Conservation (phyloP, 2,797 vertebrate species). For the Stomatorhinus walkeri region DNA sequence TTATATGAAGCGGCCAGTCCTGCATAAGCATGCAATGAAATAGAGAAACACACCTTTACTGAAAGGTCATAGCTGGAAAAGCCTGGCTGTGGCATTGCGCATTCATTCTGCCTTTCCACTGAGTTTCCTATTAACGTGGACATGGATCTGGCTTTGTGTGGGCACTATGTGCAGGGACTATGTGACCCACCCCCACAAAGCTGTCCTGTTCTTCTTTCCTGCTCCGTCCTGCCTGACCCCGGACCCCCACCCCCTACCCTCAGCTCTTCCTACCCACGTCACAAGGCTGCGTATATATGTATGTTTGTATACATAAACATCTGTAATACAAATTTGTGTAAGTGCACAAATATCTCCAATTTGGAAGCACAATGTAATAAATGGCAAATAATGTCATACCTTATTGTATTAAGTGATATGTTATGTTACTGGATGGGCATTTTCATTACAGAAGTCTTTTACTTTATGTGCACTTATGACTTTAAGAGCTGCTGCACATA, state of each 20-base stretch:
- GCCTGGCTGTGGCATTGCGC: background rate
- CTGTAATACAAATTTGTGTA: background rate
- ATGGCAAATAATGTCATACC: background rate
- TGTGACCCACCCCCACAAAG: background rate
- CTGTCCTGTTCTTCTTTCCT: background rate
- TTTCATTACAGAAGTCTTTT: background rate
- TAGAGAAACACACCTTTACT: background rate
- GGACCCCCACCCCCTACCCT: background rate
- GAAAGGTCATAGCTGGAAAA: background rate
- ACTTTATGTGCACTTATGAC: background rate
- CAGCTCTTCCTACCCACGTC: background rate
- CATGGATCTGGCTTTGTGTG: background rate
- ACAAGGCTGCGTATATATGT: background rate
- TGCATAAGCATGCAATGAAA: background rate
- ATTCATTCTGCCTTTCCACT: background rate
- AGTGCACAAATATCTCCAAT: background rate
- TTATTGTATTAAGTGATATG: background rate
- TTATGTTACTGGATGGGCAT: background rate
- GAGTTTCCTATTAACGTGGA: background rate
- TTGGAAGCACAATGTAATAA: background rate
- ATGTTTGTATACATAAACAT: background rate
- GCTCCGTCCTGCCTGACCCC: background rate
- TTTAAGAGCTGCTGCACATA: background rate
- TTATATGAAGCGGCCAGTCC: background rate
- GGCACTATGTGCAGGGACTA: background rate